Evolutionary conservation across 1,140 invertebrate species (phyloP), one percentile per base, ranked within the genome.

Genomic region (Temnothorax nylanderi): DNA sequence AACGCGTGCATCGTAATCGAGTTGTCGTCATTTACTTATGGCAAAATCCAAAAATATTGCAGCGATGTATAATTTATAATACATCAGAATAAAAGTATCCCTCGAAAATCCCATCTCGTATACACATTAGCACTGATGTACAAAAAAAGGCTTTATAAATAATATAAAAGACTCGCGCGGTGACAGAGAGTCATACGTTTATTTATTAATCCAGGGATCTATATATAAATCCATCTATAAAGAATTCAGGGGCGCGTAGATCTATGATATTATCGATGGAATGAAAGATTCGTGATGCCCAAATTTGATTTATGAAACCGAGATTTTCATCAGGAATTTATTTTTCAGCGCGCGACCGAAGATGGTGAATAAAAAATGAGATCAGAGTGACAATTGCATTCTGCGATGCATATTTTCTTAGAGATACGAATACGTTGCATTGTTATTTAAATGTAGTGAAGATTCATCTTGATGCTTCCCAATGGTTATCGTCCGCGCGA

Each of bases 1-100:
- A 49, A 41, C 77, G 5, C 62, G 47, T 54, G 47, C n/a, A 26
- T 76, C n/a, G n/a, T 76, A n/a, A 76, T 60, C 21, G 54, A 60
- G 56, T 37, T 16, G 37, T 32, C 26, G 16, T 60, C 26, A 44
- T 44, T 76, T 60, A n/a, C 26, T 3, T 3, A 41, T 1, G 8
- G 16, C 21, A 62, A 77, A 77, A 77, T n/a, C 7, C 51, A 18
- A 26, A 32, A 51, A 71, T 51, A 21, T 47, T 21, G 10, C 10
- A 34, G 13, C 58, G 26, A 11, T 26, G 16, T 0, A 78, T 34
- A 37, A 78, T 51, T 10, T 18, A 54, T 26, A 32, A 4, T 21
- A 74, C 26, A 5, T 10, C 11, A 10, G 47, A 74, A n/a, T 51
- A 72, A 51, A 34, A 74, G 26, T 13, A 5, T 16, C 8, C 0